A percentile compares a stretch with the other conserved stretches of the same genome.
Conservation (phyloP, 1,140 invertebrate genomes). For the Temnothorax longispinosus region DNA sequence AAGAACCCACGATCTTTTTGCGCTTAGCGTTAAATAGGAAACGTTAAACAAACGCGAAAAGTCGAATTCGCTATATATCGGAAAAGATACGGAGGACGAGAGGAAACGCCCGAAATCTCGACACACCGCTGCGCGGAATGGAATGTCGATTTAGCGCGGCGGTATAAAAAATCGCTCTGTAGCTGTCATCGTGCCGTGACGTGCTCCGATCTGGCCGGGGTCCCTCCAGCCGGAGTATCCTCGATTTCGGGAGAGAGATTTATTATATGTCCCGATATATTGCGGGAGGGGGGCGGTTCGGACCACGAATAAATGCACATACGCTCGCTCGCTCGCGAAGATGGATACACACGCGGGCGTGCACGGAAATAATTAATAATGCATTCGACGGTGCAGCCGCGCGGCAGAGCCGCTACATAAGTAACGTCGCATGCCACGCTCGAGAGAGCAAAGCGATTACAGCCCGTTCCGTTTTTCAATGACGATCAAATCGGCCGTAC, state of each 20-base stretch:
- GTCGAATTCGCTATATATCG: not conserved
- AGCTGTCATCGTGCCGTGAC: slow-evolving; percentile 55
- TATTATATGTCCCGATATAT: slow-evolving; percentile 49
- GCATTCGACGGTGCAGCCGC: slow-evolving; percentile 40
- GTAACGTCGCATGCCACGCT: slow-evolving; percentile 52
- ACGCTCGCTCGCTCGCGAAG: slow-evolving; percentile 22
- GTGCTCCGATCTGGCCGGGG: slow-evolving; percentile 5
- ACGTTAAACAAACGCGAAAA: not conserved
- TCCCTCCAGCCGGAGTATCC: not conserved
- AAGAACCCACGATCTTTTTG: not conserved
- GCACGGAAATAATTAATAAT: slow-evolving; percentile 60
- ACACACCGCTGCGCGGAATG: not conserved
- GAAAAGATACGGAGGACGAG: not conserved
- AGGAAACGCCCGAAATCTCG: not conserved
- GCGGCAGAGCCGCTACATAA: slow-evolving; percentile 21
- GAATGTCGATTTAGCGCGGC: slow-evolving; percentile 40
- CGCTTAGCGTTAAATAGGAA: not conserved
- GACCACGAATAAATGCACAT: slow-evolving; percentile 23
- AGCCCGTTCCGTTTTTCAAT: slow-evolving; percentile 48
- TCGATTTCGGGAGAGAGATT: slow-evolving; percentile 48
- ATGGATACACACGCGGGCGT: slow-evolving; percentile 31
- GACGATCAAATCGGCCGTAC: slow-evolving; percentile 41
- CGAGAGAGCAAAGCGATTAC: slow-evolving; percentile 53
- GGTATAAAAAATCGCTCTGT: slow-evolving; percentile 60
- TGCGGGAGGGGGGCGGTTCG: not conserved